Conservation (phyloP, 2,113 vertebrate species). For the Pterocles gutturalis region DNA sequence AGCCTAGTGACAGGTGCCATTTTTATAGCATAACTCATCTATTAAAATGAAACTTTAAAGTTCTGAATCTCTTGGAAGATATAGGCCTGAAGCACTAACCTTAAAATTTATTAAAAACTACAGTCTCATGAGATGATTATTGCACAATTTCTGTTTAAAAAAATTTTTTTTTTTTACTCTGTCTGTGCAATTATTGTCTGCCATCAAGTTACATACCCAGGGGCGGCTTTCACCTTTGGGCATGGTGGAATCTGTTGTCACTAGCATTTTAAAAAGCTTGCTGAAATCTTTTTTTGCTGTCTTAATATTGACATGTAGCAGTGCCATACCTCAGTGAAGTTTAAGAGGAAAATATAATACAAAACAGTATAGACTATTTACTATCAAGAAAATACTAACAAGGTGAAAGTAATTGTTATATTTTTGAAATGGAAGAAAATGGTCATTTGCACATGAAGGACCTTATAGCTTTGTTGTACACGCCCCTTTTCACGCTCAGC, state of each 20-base stretch:
- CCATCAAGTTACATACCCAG: background rate
- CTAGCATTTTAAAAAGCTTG: background rate
- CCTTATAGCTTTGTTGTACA: accelerated
- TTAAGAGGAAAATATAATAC: background rate
- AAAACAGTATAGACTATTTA: background rate
- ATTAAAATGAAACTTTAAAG: background rate
- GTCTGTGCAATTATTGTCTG: background rate
- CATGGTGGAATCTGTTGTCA: background rate
- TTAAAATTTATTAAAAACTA: background rate
- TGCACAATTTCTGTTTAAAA: background rate
- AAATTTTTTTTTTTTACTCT: background rate
- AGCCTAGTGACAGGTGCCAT: background rate
- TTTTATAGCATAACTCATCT: background rate
- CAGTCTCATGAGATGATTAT: background rate
- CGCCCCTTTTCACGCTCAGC: background rate
- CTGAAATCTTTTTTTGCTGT: background rate
- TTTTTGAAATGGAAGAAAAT: background rate
- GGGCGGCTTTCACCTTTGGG: background rate
- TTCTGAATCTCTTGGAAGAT: background rate
- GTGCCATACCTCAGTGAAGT: background rate
- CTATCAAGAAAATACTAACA: background rate
- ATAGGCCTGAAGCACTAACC: background rate
- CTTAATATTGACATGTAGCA: background rate
- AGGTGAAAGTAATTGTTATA: background rate
- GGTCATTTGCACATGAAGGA: background rate